Percentiles rank a stretch among this genome's conserved stretches.
Evolutionary conservation across 1,140 invertebrate genomes (phyloP).

Genomic region (Leptopilina clavipes): DNA sequence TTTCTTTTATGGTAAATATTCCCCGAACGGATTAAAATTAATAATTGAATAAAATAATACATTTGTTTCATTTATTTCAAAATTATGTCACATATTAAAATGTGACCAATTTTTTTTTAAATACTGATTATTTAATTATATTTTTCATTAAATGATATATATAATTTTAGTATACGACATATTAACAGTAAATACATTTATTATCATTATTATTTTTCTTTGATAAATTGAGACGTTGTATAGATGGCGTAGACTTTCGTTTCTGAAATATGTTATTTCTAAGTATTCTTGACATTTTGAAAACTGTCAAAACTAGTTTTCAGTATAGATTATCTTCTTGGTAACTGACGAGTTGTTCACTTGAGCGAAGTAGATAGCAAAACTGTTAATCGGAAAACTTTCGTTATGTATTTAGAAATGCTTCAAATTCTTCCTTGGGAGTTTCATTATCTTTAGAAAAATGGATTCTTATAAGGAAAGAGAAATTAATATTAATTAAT

Average conservation of each 20-base stretch:
- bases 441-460: constrained; percentile 23
- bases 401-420: background rate
- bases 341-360: constrained; percentile 20
- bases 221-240: too few relatives aligned
- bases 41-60: too few relatives aligned
- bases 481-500: constrained; percentile 5
- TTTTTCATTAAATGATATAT: too few relatives aligned
- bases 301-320: constrained; percentile 30
- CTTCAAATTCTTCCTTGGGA: constrained; percentile 4
- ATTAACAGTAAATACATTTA: background rate
- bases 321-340: background rate
- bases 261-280: background rate
- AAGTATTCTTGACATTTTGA: constrained; percentile 14
- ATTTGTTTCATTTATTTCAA: too few relatives aligned
- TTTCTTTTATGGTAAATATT: too few relatives aligned
- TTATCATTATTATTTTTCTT: background rate
- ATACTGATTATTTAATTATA: too few relatives aligned
- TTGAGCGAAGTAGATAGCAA: constrained; percentile 26
- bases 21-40: too few relatives aligned
- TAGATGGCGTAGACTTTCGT: background rate
- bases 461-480: background rate
- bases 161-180: too few relatives aligned
- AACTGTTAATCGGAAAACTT: constrained; percentile 34
- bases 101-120: too few relatives aligned
- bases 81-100: too few relatives aligned